Evolutionary conservation across 2,797 vertebrate genomes (phyloP), one percentile per base, ranked within the genome.

Genomic region (Enteromius mattozi): DNA sequence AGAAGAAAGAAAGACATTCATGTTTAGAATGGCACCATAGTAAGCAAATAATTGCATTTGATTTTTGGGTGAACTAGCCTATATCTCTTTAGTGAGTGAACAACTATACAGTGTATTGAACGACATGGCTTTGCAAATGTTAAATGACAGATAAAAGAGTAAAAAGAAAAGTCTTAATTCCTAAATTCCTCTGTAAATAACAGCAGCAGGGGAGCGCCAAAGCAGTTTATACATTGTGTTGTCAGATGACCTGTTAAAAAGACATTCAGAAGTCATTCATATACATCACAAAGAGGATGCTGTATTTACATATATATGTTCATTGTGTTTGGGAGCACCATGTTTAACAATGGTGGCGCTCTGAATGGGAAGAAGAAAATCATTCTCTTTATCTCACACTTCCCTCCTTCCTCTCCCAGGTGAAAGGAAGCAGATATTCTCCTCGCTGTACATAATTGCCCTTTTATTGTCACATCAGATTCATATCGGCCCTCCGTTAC

Each of bases 401-500:
- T 89, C 86, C 51, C 84, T 89, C 78, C 42, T 74, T 33, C 83
- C 47, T 66, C 66, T 7, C 72, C 6, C 81, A 86, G 89, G 89
- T 88, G 86, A 91, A 91, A 89, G 79, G 85, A 87, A 90, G 88
- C 85, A 83, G 89, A 88, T 88, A 86, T 89, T 79, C 89, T 86
- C 86, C 90, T 91, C 91, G 90, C 93, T 90, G 90, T 91, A 90
- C 90, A 93, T 94, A 94, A 94, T 94, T 94, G 93, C 87, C 91
- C 92, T 92, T 94, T 94, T 92, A 94, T 92, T 94, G 92, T 94
- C 92, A 94, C 93, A 93, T 94, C 93, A 94, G 91, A 95, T 95
- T 95, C 92, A 93, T 92, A 94, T 95, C 92, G 91, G 90, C 5
- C 78, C 78, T 84, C 77, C 37, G 69, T 84, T 72, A 88, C 88